Conservation (phyloP, 53 echinoderm and acorn worm species). For the Antedon mediterranea region DNA sequence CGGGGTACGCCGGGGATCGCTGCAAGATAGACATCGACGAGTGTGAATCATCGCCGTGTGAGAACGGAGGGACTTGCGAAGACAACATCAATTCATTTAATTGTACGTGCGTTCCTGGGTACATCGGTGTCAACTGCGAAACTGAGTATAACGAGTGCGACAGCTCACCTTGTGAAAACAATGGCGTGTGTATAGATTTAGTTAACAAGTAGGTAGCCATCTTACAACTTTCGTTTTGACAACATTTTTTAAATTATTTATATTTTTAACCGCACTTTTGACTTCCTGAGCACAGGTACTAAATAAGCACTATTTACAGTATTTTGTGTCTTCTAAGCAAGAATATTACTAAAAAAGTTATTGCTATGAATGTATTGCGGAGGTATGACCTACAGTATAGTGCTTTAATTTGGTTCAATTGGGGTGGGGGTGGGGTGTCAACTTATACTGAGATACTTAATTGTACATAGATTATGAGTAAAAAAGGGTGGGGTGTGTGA, state of each 20-base stretch:
- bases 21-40: conserved; percentile 26
- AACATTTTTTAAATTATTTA: not conserved
- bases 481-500: too few relatives aligned
- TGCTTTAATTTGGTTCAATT: too few relatives aligned
- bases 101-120: conserved; percentile 17
- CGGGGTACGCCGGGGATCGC: conserved; percentile 9
- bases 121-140: conserved; percentile 23
- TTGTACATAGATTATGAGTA: too few relatives aligned
- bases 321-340: too few relatives aligned
- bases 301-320: too few relatives aligned
- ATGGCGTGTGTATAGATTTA: conserved; percentile 6
- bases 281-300: too few relatives aligned
- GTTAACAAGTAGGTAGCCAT: conserved; percentile 9
- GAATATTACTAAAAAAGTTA: too few relatives aligned
- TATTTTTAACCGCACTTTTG: too few relatives aligned
- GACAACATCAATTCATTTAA: conserved; percentile 15
- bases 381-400: too few relatives aligned
- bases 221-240: not conserved
- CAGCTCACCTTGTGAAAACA: conserved; percentile 18
- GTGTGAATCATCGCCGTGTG: conserved; percentile 8
- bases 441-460: too few relatives aligned
- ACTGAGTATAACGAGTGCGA: conserved; percentile 29
- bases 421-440: too few relatives aligned
- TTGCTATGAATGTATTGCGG: too few relatives aligned
- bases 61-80: conserved; percentile 16